phyloP scores from a whole-genome alignment of 1,140 invertebrate genomes.

The Procambarus clarkii region DNA sequence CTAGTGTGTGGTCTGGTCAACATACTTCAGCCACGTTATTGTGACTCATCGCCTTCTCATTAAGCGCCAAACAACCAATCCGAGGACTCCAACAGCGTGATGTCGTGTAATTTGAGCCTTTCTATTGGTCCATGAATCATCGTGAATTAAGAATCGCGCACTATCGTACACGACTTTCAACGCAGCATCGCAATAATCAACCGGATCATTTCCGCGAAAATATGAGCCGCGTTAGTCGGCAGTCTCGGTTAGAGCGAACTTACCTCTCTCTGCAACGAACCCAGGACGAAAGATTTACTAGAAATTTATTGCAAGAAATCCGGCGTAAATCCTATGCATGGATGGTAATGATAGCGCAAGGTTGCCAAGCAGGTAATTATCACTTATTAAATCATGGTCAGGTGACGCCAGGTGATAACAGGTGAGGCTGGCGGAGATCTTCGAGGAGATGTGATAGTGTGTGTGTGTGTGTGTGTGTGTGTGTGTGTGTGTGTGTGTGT shows the following conservation, averaged over 20 bases:
- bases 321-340: constrained; percentile 19
- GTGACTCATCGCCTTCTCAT: too few species aligned
- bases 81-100: neutral
- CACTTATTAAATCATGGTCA: constrained; percentile 44
- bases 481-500: constrained; percentile 32
- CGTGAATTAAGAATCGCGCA: neutral
- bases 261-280: neutral
- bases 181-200: neutral
- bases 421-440: neutral
- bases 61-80: neutral
- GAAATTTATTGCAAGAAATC: constrained; percentile 26
- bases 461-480: constrained; percentile 31
- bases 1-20: too few species aligned
- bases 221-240: neutral
- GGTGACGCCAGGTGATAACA: neutral
- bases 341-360: constrained; percentile 39
- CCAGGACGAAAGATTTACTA: neutral
- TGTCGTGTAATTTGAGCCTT: neutral
- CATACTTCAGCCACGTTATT: too few species aligned
- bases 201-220: neutral
- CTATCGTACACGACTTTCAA: neutral
- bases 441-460: neutral
- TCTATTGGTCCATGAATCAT: constrained; percentile 4
- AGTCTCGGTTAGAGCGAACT: neutral
- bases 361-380: constrained; percentile 50